A percentile compares a stretch with the other conserved stretches of the same genome.
phyloP scores from a whole-genome alignment of 2,888 invertebrate genomes.

The Temnothorax ravouxi region DNA sequence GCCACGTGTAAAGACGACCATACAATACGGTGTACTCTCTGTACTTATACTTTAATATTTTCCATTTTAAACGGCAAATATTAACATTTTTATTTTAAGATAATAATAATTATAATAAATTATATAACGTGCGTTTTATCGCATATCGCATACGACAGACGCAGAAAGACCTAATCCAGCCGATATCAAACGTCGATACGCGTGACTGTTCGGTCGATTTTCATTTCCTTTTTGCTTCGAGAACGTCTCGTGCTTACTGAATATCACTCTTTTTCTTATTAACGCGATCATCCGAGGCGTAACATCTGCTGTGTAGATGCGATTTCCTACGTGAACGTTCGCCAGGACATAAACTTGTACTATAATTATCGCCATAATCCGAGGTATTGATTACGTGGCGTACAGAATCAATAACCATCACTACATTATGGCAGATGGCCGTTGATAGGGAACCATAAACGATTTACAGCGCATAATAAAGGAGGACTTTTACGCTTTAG shows the following conservation, averaged over 20 bases:
- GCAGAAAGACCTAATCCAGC: background rate
- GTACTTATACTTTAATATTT: conserved; percentile 14
- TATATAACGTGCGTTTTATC: background rate
- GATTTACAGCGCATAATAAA: conserved; percentile 8
- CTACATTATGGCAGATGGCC: conserved; percentile 65
- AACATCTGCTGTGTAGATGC: conserved; percentile 36
- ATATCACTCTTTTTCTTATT: conserved; percentile 44
- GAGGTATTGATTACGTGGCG: conserved; percentile 70
- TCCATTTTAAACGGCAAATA: conserved; percentile 12
- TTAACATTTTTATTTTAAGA: background rate
- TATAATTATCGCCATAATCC: conserved; percentile 74
- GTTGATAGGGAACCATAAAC: conserved; percentile 63
- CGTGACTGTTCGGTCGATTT: conserved; percentile 19
- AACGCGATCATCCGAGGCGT: conserved; percentile 31
- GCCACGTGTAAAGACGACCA: conserved; percentile 29
- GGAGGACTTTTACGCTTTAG: conserved; percentile 5
- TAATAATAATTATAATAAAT: background rate
- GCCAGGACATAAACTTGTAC: conserved; percentile 49
- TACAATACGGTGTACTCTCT: background rate
- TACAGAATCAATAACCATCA: conserved; percentile 73
- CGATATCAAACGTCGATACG: conserved; percentile 13
- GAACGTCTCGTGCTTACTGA: conserved; percentile 3
- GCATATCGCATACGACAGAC: background rate
- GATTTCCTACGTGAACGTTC: conserved; percentile 53
- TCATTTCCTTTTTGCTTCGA: conserved; percentile 26